phyloP scores from a whole-genome alignment of 2,888 invertebrate genomes.

The Creontiades dilutus region DNA sequence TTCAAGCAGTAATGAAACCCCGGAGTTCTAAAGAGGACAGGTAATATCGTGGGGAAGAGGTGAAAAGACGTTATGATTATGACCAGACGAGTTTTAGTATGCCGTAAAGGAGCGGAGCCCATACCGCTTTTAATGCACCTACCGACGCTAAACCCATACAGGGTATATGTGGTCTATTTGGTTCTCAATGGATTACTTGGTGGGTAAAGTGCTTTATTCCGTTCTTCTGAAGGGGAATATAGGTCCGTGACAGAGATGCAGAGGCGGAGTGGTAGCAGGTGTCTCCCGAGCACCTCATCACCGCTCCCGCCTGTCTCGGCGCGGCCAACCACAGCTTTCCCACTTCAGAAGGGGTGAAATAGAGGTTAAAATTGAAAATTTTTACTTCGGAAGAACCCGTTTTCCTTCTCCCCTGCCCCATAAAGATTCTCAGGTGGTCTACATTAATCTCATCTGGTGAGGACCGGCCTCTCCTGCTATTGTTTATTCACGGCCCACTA shows the following conservation, averaged over 20 bases:
- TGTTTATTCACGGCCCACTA: constrained; percentile 58
- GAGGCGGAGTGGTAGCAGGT: constrained; percentile 51
- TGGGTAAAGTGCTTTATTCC: constrained; percentile 7
- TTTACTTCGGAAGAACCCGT: constrained; percentile 35
- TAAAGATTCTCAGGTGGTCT: constrained; percentile 49
- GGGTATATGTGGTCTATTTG: background rate
- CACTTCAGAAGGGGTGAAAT: background rate
- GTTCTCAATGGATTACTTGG: constrained; percentile 22
- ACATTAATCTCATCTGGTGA: constrained; percentile 55
- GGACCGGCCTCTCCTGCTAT: constrained; percentile 17
- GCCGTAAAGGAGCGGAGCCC: background rate
- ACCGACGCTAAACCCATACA: background rate
- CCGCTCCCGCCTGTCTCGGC: background rate
- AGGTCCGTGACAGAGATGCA: constrained; percentile 20
- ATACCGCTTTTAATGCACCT: background rate
- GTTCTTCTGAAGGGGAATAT: background rate
- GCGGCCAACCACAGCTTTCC: background rate
- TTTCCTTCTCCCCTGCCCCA: background rate
- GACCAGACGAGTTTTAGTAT: constrained; percentile 18
- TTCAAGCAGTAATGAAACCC: too few relatives aligned
- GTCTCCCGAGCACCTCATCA: constrained; percentile 62
- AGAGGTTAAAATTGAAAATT: constrained; percentile 58
- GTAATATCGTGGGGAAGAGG: too few relatives aligned
- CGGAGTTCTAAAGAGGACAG: too few relatives aligned
- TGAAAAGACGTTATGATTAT: constrained; percentile 13